These are phyloP conservation scores for Acanthopagrus latus DNA, from an alignment of 2,797 vertebrate genomes.

Conservation along the genomic window DNA sequence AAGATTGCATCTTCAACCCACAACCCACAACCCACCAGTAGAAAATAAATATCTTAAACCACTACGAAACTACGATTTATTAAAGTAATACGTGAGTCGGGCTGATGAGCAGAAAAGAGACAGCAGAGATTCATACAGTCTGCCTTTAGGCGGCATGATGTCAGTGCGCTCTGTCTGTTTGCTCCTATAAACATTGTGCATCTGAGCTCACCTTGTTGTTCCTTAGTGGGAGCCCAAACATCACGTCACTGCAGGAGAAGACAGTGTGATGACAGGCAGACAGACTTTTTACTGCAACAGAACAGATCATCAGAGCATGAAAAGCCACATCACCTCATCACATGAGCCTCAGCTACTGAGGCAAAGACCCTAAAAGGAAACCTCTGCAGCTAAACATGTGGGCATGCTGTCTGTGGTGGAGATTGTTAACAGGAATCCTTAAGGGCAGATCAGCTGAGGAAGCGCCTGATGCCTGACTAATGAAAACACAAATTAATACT, in stretches of 20 bases:
- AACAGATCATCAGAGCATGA: background rate
- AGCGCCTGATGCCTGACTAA: background rate
- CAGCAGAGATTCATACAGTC: no score
- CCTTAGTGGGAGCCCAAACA: constrained; percentile 1
- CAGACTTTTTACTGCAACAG: background rate
- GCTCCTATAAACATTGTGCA: background rate
- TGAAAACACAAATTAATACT: background rate
- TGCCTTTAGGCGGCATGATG: background rate
- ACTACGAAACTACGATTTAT: background rate
- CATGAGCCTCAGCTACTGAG: background rate
- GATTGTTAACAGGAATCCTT: background rate
- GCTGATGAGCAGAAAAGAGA: background rate
- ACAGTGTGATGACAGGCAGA: background rate
- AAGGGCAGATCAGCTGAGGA: background rate
- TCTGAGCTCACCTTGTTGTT: constrained; percentile 5
- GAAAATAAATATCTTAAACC: background rate
- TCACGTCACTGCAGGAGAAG: constrained; percentile 1
- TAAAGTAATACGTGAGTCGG: background rate
- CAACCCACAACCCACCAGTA: background rate
- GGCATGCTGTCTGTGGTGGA: background rate
- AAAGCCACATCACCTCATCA: background rate
- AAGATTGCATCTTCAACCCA: no score
- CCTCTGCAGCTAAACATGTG: background rate
- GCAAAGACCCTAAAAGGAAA: background rate
- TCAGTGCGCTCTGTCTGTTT: background rate